A percentile compares a stretch with the other conserved stretches of the same genome.
These are phyloP conservation scores for Schmidtea mediterranea DNA, from an alignment of 1,140 invertebrate species.

Conservation along the genomic window DNA sequence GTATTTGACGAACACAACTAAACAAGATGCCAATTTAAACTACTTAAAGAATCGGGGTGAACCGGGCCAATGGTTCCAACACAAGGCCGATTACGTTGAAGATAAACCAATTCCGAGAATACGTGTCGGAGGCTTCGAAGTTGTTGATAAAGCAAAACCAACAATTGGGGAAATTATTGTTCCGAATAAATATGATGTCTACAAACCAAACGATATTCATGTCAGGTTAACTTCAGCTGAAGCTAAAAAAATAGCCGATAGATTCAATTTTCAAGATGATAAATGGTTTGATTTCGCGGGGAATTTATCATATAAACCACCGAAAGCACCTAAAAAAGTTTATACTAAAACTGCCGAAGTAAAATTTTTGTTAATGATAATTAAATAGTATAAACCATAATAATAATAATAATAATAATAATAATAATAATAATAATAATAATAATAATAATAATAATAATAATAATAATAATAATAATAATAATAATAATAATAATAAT, in stretches of 20 bases:
- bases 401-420: no score
- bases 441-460: no score
- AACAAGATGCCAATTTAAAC: not conserved
- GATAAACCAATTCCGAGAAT: not conserved
- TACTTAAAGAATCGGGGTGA: not conserved
- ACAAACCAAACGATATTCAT: not conserved
- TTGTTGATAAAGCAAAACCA: not conserved
- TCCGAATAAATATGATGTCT: not conserved
- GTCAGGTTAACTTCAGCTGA: not conserved
- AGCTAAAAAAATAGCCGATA: not conserved
- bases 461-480: no score
- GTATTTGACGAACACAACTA: not conserved
- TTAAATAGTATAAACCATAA: no score
- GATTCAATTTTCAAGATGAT: not conserved
- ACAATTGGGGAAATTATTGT: not conserved
- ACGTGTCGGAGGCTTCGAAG: not conserved
- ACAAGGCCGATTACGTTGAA: not conserved
- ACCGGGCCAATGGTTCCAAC: constrained; percentile 1
- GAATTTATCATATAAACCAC: not conserved
- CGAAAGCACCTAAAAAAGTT: not conserved
- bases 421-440: no score
- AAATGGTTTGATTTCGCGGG: constrained; percentile 1
- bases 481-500: no score
- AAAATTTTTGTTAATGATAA: no score
- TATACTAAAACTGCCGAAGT: not conserved